Base-by-base conservation (phyloP, 1,140 invertebrate species). In the Chlorops oryzae region DNA sequence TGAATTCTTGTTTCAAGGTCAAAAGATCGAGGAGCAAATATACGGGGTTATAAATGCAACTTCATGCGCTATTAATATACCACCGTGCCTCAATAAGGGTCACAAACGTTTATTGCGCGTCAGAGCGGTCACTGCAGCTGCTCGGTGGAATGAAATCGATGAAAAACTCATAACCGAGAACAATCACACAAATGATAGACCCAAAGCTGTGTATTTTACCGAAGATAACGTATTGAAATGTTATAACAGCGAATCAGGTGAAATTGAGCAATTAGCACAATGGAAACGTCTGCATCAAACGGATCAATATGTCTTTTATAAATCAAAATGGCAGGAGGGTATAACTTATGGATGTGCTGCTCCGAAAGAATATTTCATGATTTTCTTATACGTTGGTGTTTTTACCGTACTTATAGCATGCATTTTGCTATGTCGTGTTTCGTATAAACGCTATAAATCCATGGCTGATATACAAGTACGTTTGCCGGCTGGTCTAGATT, bases 81-180 rank as follows among this genome's bases (percentile, higher is more conserved):
- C 51, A 43, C 27, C 15, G 2, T 53, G 51, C 23, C 18, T 37
- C 18, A 35, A 53, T 44, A 15, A 9, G 1, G 32, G 49, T 28
- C 17, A 38, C 21, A 42, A 37, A 13, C 39, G 37, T 22, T 34
- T 42, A 3, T 32, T 48, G 5, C 21, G 43, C 13, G 32, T 53
- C 17, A 39, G 51, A 2, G 45, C 45, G 5, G 46, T 53, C 22
- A 53, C 48, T 45, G 32, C 45, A 9, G 51, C 46, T 6, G 28
- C 17, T 35, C 44, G 44, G 17, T 24, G n/a, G 1, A 49, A 41
- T 21, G 51, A 53, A 45, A 49, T 47, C 6, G 51, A 49, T 40
- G 17, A 35, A 5, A 24, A 45, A 15, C 20, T 38, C 22, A 15
- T 38, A 25, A 42, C 41, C 9, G 23, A 34, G 10, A 39, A 37